Base-by-base conservation (phyloP, 1,140 invertebrate species). In the Battus philenor region DNA sequence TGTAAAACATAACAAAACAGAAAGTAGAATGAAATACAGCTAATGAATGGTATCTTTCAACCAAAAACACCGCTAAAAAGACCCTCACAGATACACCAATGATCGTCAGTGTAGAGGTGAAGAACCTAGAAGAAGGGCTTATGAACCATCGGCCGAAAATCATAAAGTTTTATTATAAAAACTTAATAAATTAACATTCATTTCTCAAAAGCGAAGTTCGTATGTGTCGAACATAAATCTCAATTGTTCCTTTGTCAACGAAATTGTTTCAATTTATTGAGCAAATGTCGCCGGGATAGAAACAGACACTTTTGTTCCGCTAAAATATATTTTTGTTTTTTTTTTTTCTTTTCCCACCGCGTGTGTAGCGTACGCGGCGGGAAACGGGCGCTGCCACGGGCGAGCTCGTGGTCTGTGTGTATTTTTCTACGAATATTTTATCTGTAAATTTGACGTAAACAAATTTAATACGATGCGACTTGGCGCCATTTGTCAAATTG, bases 171-270 rank as follows among this genome's bases (percentile, higher is more conserved):
- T n/a, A n/a, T n/a, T n/a, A n/a, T n/a, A n/a, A n/a, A n/a, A n/a
- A n/a, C n/a, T n/a, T n/a, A n/a, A n/a, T n/a, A n/a, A n/a, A n/a
- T n/a, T n/a, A n/a, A n/a, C n/a, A n/a, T n/a, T n/a, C n/a, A n/a
- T n/a, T n/a, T n/a, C n/a, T n/a, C n/a, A n/a, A n/a, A n/a, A n/a
- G n/a, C n/a, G n/a, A n/a, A n/a, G n/a, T n/a, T n/a, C n/a, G n/a
- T n/a, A n/a, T n/a, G n/a, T n/a, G n/a, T n/a, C n/a, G n/a, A 36
- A 11, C 17, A 36, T 36, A 36, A 36, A 36, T 36, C 33, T 36
- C 33, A 36, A 36, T 36, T 36, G 33, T 36, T 15, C 0, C 17
- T 2, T 1, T 20, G 33, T 20, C 33, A 36, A 18, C 17, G 20
- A 36, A 18, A 36, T 36, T 36, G 15, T 36, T 36, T 10, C 33